phyloP scores from a whole-genome alignment of 1,140 invertebrate species.

The Heliconius nattereri region DNA sequence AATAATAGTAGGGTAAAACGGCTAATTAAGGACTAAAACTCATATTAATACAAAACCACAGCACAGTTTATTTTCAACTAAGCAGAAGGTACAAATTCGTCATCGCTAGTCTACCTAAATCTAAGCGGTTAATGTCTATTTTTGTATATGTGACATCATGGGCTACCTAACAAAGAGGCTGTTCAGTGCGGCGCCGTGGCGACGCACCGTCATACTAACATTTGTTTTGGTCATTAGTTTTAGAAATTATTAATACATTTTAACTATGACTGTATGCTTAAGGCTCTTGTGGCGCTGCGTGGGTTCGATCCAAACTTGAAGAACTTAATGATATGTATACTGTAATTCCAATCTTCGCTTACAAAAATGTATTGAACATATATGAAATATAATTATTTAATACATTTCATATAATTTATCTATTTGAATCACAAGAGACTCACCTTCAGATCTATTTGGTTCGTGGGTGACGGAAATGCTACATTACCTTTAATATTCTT shows the following conservation, averaged over 20 bases:
- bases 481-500: conserved; percentile 28
- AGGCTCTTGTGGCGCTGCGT: background rate
- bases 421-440: background rate
- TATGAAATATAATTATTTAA: too few relatives aligned
- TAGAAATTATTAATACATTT: conserved; percentile 1
- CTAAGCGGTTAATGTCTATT: conserved; percentile 34
- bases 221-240: conserved; percentile 28
- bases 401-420: background rate
- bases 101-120: conserved; percentile 24
- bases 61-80: background rate
- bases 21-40: background rate
- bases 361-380: too few relatives aligned
- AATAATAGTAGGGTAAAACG: too few relatives aligned
- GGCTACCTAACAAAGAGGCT: conserved; percentile 35
- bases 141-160: conserved; percentile 39
- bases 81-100: conserved; percentile 20
- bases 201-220: conserved; percentile 33
- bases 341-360: too few relatives aligned
- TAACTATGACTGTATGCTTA: background rate
- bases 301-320: too few relatives aligned
- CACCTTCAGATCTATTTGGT: conserved; percentile 33
- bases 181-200: conserved; percentile 24
- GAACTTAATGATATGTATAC: too few relatives aligned
- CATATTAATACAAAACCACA: background rate
- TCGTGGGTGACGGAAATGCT: conserved; percentile 38